phyloP scores from a whole-genome alignment of 2,113 vertebrate species.

The Macaca mulatta region DNA sequence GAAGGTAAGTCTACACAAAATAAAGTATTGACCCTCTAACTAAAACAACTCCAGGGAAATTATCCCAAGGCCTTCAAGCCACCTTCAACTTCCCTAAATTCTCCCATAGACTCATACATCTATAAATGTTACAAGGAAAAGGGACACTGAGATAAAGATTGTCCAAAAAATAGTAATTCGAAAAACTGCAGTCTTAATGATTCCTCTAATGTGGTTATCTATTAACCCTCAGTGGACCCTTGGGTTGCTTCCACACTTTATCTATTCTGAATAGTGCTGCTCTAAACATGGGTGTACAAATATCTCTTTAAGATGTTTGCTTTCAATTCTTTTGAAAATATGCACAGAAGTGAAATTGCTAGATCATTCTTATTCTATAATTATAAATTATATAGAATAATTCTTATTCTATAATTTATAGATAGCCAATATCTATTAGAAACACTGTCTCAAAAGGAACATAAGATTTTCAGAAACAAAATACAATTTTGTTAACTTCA shows the following conservation, averaged over 20 bases:
- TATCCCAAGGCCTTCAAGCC: background rate
- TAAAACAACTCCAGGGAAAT: background rate
- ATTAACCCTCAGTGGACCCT: background rate
- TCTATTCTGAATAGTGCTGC: background rate
- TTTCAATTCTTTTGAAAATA: background rate
- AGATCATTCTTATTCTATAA: background rate
- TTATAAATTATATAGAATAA: background rate
- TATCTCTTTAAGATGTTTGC: background rate
- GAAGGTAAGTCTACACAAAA: background rate
- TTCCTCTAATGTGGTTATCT: background rate
- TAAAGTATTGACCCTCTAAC: background rate
- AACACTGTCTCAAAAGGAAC: background rate
- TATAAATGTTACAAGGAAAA: background rate
- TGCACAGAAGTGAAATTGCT: background rate
- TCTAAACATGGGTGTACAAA: background rate
- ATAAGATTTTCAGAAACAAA: slow-evolving; percentile 35
- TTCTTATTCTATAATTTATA: background rate
- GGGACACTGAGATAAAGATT: background rate
- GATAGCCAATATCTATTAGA: background rate
- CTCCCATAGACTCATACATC: background rate
- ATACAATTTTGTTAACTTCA: background rate
- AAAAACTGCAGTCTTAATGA: background rate
- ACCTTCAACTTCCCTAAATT: background rate
- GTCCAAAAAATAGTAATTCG: background rate
- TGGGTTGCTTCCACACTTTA: no score